Evolutionary conservation across 1,140 invertebrate genomes (phyloP).

Genomic region (Globodera ellingtonae): DNA sequence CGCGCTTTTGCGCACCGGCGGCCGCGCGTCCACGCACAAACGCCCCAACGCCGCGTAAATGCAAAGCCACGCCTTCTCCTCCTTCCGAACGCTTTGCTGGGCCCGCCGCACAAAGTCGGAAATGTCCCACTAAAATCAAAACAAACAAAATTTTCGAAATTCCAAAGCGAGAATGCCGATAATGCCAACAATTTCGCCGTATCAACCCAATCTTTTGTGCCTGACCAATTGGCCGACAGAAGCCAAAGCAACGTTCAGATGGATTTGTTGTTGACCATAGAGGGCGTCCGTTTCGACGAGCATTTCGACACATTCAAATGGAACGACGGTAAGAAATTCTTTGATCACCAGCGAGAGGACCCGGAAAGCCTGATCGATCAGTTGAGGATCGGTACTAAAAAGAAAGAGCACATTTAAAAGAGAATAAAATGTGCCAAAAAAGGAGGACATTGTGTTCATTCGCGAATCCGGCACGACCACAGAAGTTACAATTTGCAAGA

Average conservation of each 20-base stretch:
- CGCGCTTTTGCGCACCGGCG: conserved; percentile 87
- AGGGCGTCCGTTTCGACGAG: conserved; percentile 91
- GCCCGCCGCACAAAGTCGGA: conserved; percentile 57
- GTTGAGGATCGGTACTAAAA: conserved; percentile 46
- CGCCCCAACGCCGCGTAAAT: conserved; percentile 72
- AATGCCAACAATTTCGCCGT: not conserved
- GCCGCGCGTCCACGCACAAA: conserved; percentile 88
- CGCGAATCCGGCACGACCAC: conserved; percentile 71
- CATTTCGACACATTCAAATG: conserved; percentile 77
- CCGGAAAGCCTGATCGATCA: conserved; percentile 47
- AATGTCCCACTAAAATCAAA: conserved; percentile 61
- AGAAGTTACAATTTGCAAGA: conserved; percentile 89
- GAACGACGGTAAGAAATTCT: conserved; percentile 73
- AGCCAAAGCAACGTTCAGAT: conserved; percentile 96
- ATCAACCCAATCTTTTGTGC: not conserved
- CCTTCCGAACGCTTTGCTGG: conserved; percentile 13
- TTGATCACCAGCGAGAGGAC: conserved; percentile 76
- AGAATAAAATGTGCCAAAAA: not conserved
- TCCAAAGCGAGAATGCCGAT: not conserved
- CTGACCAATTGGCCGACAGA: conserved; percentile 90
- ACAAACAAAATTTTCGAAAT: conserved; percentile 12
- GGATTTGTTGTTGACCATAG: conserved; percentile 92
- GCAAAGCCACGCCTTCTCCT: conserved; percentile 60
- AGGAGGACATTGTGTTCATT: conserved; percentile 7
- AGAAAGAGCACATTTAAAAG: not conserved